Evolutionary conservation across 2,888 invertebrate genomes (phyloP).

Genomic region (Priapulus caudatus): DNA sequence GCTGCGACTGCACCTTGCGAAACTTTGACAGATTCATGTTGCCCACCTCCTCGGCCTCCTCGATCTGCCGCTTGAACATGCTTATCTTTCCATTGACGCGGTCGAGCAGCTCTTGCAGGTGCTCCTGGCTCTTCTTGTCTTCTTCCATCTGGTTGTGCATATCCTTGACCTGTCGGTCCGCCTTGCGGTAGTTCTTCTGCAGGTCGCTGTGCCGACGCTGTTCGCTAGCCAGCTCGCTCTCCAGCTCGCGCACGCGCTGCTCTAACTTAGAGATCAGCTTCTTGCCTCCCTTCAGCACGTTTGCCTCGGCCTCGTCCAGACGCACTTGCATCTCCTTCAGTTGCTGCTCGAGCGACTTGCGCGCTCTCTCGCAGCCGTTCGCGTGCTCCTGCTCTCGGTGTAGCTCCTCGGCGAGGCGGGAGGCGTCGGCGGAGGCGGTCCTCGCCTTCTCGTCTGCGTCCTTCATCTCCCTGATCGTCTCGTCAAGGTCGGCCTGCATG

Average conservation of each 20-base stretch:
- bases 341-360: conserved; percentile 93
- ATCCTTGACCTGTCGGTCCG: conserved; percentile 55
- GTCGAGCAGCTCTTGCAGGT: conserved; percentile 42
- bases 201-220: conserved; percentile 97
- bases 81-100: conserved; percentile 44
- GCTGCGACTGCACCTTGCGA: conserved; percentile 43
- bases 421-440: conserved; percentile 98
- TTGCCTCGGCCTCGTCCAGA: conserved; percentile 90
- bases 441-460: conserved; percentile 97
- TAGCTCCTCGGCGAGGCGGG: conserved; percentile 94
- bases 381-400: conserved; percentile 99
- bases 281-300: conserved; percentile 97
- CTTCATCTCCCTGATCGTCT: conserved; percentile 95
- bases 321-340: conserved; percentile 91
- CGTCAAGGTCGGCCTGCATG: conserved; percentile 95
- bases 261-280: conserved; percentile 97
- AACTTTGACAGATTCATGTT: conserved; percentile 44
- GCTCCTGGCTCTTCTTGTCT: conserved; percentile 42
- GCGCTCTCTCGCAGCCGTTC: conserved; percentile 92
- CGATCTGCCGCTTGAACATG: conserved; percentile 44
- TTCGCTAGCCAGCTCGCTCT: conserved; percentile 94
- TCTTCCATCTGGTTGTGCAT: conserved; percentile 40
- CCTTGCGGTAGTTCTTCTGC: conserved; percentile 95
- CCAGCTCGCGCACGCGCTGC: conserved; percentile 74
- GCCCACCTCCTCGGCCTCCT: conserved; percentile 44